Evolutionary conservation across 2,113 vertebrate species (phyloP).

Genomic region (Clarias batrachus): DNA sequence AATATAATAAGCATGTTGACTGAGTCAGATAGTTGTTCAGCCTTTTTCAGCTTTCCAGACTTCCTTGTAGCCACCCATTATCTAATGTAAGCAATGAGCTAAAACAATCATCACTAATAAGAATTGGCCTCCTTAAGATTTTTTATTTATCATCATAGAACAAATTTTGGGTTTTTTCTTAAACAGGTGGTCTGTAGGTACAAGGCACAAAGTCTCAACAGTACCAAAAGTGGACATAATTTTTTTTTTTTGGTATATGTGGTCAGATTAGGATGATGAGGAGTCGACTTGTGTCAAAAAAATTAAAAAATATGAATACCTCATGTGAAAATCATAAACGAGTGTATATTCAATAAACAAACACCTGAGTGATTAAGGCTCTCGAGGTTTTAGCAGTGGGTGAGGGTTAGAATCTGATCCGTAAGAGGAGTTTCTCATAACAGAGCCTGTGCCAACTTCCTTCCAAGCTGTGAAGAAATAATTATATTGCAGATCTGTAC

Average conservation of each 20-base stretch:
- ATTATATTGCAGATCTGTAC: background rate
- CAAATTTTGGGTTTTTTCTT: background rate
- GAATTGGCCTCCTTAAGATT: background rate
- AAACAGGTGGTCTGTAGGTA: background rate
- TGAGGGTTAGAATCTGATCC: background rate
- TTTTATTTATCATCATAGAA: no score
- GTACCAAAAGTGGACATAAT: background rate
- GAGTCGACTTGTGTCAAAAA: background rate
- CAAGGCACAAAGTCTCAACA: background rate
- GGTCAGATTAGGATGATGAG: background rate
- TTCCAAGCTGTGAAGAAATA: background rate
- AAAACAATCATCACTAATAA: background rate
- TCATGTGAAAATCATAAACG: background rate
- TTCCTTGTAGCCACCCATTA: background rate
- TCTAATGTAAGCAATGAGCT: background rate
- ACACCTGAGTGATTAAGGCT: background rate
- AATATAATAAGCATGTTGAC: background rate
- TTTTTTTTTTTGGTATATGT: background rate
- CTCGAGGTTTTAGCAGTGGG: background rate
- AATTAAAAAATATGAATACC: background rate
- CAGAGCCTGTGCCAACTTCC: background rate
- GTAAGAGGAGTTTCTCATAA: background rate
- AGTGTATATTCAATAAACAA: background rate
- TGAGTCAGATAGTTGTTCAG: constrained; percentile 4
- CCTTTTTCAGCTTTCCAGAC: background rate